Percentiles rank a stretch among this genome's conserved stretches.
Conservation (phyloP, 2,113 vertebrate species). For the Ibidorhyncha struthersii region DNA sequence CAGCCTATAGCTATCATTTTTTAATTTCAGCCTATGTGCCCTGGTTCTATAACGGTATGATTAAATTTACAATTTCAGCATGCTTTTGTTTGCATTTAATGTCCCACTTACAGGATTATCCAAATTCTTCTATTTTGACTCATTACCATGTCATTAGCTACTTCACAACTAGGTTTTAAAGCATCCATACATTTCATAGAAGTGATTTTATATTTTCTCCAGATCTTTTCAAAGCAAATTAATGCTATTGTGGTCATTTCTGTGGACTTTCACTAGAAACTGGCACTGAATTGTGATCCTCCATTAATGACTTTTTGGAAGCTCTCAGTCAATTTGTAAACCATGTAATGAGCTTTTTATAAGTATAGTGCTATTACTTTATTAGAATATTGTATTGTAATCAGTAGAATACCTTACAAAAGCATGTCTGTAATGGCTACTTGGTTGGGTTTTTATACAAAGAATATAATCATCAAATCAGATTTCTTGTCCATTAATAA, state of each 20-base stretch:
- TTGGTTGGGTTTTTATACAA: background rate
- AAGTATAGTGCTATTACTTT: background rate
- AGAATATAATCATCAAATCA: background rate
- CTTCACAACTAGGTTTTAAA: background rate
- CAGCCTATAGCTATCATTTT: background rate
- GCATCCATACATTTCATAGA: background rate
- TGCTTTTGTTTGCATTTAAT: background rate
- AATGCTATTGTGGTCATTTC: background rate
- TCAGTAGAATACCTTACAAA: background rate
- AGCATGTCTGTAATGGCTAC: background rate
- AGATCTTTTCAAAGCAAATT: background rate
- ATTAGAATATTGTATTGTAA: background rate
- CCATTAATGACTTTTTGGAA: background rate
- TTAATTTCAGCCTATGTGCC: background rate
- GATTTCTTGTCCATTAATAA: background rate
- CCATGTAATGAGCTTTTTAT: background rate
- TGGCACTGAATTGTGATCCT: background rate
- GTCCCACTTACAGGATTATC: background rate
- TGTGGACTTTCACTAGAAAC: background rate
- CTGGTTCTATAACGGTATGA: background rate
- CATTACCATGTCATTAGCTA: background rate
- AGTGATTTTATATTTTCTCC: background rate
- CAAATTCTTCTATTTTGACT: background rate
- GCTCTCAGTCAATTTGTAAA: background rate
- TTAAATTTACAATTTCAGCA: conserved; percentile 12